These are phyloP conservation scores for Tragulus kanchil DNA, from an alignment of 2,113 vertebrate species.

Conservation along the genomic window DNA sequence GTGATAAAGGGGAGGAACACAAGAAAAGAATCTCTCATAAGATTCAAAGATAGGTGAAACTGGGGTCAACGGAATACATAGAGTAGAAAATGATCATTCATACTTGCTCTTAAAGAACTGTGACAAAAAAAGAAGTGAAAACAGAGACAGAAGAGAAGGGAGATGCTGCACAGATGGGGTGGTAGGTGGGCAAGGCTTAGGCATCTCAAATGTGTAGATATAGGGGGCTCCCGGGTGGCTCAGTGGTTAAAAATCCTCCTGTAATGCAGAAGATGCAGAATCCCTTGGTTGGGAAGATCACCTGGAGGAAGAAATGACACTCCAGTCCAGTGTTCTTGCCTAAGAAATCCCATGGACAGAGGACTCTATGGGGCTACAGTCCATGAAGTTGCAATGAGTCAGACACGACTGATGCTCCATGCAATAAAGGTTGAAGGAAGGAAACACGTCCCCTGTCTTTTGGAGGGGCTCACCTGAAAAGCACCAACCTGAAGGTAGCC, in stretches of 20 bases:
- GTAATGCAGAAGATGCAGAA: neutral
- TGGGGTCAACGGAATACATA: neutral
- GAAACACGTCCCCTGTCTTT: neutral
- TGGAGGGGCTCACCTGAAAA: neutral
- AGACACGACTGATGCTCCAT: neutral
- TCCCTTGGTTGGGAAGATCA: neutral
- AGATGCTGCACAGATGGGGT: neutral
- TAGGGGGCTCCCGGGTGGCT: neutral
- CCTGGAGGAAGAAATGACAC: neutral
- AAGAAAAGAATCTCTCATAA: neutral
- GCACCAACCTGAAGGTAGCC: neutral
- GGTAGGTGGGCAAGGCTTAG: neutral
- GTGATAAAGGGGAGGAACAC: neutral
- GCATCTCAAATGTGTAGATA: neutral
- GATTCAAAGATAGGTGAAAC: neutral
- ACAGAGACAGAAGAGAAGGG: neutral
- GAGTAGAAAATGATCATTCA: neutral
- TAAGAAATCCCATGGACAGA: neutral
- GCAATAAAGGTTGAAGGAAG: neutral
- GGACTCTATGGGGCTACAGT: neutral
- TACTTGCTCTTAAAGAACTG: neutral
- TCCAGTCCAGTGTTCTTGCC: neutral
- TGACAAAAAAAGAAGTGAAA: neutral
- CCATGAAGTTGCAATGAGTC: neutral
- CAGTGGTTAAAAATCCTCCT: neutral